Evolutionary conservation across 2,888 invertebrate genomes (phyloP), one percentile per base, ranked within the genome.

Genomic region (Rotaria socialis): DNA sequence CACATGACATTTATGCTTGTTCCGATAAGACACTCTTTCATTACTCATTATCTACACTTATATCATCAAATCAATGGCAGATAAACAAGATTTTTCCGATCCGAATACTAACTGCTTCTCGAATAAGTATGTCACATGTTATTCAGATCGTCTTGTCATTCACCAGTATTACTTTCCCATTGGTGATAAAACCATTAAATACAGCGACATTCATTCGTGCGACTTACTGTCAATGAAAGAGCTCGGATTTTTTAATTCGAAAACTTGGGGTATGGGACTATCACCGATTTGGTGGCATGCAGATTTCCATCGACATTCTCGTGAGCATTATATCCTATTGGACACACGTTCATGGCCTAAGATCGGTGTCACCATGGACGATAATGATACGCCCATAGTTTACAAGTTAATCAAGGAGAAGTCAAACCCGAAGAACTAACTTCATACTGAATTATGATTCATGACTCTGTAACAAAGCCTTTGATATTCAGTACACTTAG

Each of bases 131-230:
- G 41, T 74, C 3, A 74, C 41, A 41, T 74, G 74, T 22, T 74
- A 74, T 41, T 16, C 35, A 5, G 41, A 74, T 41, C 41, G 41
- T 41, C 22, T 74, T 19, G 41, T 74, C 5, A 41, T 74, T 41
- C 41, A 74, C 41, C 2, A 14, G 14, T 74, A 74, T 41, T 74
- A 74, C 22, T 74, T 74, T 74, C 74, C 74, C 6, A 19, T 10
- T 41, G 74, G 74, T 16, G 41, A 74, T 41, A 74, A 74, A 74
- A 74, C 41, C 11, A 74, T 74, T 19, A 74, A 74, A 74, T 74
- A 74, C 27, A 22, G 11, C 7, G 41, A 74, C 27, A 74, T 74
- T 74, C 19, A 74, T 5, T 41, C 16, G 27, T 74, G 74, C 27
- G 74, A 74, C 7, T 74, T 74, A 19, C 19, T 14, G 8, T 7